phyloP scores from a whole-genome alignment of 1,140 invertebrate species.

The Nomia melanderi region DNA sequence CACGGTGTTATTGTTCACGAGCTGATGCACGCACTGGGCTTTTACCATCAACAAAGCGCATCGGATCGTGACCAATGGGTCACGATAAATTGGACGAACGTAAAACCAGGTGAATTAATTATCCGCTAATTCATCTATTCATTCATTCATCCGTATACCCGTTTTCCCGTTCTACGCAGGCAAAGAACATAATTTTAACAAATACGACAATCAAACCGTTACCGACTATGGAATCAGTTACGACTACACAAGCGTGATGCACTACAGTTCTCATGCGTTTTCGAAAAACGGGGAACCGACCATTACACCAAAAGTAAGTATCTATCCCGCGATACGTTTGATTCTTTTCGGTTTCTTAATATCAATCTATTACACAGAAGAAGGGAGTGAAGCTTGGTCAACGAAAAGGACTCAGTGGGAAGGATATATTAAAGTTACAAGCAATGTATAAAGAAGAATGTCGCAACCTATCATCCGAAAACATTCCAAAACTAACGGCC shows the following conservation, averaged over 20 bases:
- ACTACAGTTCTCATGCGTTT: slow-evolving; percentile 86
- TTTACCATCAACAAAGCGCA: slow-evolving; percentile 86
- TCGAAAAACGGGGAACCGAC: slow-evolving; percentile 85
- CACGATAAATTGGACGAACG: slow-evolving; percentile 84
- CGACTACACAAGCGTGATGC: slow-evolving; percentile 88
- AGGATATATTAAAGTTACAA: slow-evolving; percentile 85
- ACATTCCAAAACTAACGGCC: slow-evolving; percentile 8
- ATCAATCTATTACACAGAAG: slow-evolving; percentile 30
- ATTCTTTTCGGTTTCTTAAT: no score
- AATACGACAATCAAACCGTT: slow-evolving; percentile 84
- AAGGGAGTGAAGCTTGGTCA: slow-evolving; percentile 82
- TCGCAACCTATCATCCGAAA: slow-evolving; percentile 58
- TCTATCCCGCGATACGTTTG: not conserved
- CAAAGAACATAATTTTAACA: slow-evolving; percentile 86
- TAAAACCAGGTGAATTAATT: slow-evolving; percentile 77
- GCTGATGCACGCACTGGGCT: slow-evolving; percentile 85
- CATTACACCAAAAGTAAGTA: slow-evolving; percentile 83
- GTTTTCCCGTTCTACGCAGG: slow-evolving; percentile 71
- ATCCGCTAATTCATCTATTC: not conserved
- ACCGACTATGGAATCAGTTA: slow-evolving; percentile 85
- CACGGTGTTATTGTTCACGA: slow-evolving; percentile 85
- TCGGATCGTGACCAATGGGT: slow-evolving; percentile 85
- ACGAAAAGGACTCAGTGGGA: slow-evolving; percentile 84
- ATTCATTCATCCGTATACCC: no score
- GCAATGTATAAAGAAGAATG: slow-evolving; percentile 84